phyloP scores from a whole-genome alignment of 2,797 vertebrate species.

The Onychomys leucogaster region DNA sequence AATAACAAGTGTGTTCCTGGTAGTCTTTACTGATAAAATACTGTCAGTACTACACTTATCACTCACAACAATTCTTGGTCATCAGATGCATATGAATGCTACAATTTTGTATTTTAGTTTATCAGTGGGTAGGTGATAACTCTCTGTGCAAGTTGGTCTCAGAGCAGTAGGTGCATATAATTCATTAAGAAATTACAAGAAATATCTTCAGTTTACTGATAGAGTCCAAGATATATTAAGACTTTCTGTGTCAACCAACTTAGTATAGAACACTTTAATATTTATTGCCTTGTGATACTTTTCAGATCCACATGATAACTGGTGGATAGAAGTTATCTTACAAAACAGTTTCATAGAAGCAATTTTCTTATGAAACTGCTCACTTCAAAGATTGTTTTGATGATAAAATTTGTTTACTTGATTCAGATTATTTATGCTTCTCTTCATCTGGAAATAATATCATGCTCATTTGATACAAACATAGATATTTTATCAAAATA shows the following conservation, averaged over 20 bases:
- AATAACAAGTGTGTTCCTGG: not conserved
- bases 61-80: not conserved
- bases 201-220: not conserved
- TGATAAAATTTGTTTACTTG: not conserved
- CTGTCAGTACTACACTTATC: not conserved
- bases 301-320: not conserved
- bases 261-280: not conserved
- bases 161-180: not conserved
- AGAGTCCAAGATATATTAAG: not conserved
- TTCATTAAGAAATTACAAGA: slow-evolving; percentile 15
- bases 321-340: not conserved
- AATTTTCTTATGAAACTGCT: not conserved
- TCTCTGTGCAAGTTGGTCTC: not conserved
- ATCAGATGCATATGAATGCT: not conserved
- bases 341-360: not conserved
- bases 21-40: not conserved
- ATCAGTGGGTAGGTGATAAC: not conserved
- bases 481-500: slow-evolving; percentile 53
- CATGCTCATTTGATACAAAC: not conserved
- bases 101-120: not conserved
- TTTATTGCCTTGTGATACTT: not conserved
- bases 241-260: not conserved
- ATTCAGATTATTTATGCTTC: not conserved
- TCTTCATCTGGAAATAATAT: not conserved
- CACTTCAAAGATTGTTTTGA: not conserved